phyloP scores from a whole-genome alignment of 2,113 vertebrate genomes.

The Aplodontia rufa region DNA sequence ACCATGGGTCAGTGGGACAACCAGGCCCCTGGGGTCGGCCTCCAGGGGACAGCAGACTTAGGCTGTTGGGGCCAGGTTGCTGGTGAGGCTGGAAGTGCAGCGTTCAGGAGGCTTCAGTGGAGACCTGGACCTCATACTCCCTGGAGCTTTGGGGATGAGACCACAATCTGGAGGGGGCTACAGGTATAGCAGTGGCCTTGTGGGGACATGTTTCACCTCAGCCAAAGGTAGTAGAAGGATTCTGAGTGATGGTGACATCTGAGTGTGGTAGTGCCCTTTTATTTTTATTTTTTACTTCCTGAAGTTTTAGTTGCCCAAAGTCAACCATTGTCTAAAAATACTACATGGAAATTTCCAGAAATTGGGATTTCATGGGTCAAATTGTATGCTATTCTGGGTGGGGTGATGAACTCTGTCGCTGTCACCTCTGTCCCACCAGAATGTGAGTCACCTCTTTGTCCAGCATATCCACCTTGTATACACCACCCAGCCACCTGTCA shows the following conservation, averaged over 20 bases:
- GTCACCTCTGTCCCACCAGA: background rate
- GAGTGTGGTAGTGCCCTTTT: too few relatives aligned
- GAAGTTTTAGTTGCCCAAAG: background rate
- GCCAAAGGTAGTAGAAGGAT: background rate
- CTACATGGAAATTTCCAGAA: background rate
- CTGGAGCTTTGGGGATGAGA: background rate
- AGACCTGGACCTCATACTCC: too few relatives aligned
- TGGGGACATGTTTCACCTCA: fast-evolving
- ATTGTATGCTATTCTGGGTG: background rate
- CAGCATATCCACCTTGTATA: background rate
- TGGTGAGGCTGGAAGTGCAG: fast-evolving
- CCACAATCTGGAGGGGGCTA: too few relatives aligned
- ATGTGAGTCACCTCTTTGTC: background rate
- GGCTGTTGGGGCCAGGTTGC: too few relatives aligned
- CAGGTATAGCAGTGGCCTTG: background rate
- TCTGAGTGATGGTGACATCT: background rate
- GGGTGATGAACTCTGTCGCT: background rate
- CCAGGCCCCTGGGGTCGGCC: background rate
- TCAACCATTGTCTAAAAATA: background rate
- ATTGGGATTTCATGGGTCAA: background rate
- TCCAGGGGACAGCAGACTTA: background rate
- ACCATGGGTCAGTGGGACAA: background rate
- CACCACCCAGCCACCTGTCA: background rate
- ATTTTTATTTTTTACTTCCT: background rate
- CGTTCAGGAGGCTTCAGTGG: background rate